These are phyloP conservation scores for Pseudorasbora parva DNA, from an alignment of 2,113 vertebrate species.

Conservation along the genomic window DNA sequence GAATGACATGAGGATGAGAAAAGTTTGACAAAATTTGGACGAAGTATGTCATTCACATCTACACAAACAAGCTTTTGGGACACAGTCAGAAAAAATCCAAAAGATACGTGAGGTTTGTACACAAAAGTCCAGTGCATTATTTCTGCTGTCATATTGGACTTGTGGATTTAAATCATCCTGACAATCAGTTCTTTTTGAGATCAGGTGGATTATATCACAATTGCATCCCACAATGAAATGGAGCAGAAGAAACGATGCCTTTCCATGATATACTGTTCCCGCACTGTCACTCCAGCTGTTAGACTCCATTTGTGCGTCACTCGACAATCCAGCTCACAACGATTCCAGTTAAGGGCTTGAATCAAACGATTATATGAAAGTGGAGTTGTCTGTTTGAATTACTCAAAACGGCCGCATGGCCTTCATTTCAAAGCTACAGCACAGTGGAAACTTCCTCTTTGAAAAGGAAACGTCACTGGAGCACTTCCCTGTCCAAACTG, in stretches of 20 bases:
- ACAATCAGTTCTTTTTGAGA: neutral
- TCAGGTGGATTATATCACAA: neutral
- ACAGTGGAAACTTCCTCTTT: neutral
- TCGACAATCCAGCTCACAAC: neutral
- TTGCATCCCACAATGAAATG: neutral
- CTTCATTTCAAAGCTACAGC: neutral
- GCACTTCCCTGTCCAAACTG: slow-evolving; percentile 28
- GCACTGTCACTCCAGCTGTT: slow-evolving; percentile 30
- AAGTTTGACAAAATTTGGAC: neutral
- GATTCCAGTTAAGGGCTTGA: slow-evolving; percentile 2
- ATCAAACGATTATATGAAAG: slow-evolving; percentile 30
- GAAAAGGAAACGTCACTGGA: neutral
- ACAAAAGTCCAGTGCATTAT: neutral
- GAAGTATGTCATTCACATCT: neutral
- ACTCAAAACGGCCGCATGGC: neutral
- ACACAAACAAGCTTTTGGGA: slow-evolving; percentile 7
- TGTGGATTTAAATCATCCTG: slow-evolving; percentile 7
- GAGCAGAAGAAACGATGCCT: neutral
- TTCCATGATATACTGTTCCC: neutral
- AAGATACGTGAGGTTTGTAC: neutral
- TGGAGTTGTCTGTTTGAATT: slow-evolving; percentile 4
- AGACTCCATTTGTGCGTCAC: neutral
- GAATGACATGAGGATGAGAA: neutral
- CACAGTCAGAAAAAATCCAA: neutral
- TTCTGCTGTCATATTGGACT: neutral